Evolutionary conservation across 2,113 vertebrate species (phyloP), one percentile per base, ranked within the genome.

Genomic region (Tyto alba): DNA sequence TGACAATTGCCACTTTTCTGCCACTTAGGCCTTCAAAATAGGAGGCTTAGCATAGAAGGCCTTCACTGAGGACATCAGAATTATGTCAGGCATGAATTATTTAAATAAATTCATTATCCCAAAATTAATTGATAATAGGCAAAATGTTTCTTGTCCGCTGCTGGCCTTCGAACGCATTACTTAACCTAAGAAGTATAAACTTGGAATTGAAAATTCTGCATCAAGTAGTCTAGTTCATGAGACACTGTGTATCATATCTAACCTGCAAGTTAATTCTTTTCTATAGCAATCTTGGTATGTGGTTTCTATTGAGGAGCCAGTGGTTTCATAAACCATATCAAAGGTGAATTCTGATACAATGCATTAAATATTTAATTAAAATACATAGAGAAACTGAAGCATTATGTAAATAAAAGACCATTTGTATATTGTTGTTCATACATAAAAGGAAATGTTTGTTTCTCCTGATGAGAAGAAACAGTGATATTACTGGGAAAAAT

Each of bases 41-140:
- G 11, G 13, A 73, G 3, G 7, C 3, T 5, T 59, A 47, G 21
- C 0, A 0, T 6, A 40, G 52, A 72, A 36, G 7, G 16, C 13
- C 13, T 69, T 74, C 8, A 41, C 9, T 34, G 22, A 82, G 14
- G 16, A 55, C 9, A 53, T n/a, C 36, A 60, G 52, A 50, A 82
- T 87, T 60, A 72, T 16, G 8, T 55, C 22, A 68, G 11, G 53
- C 1, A 15, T 34, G 34, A 63, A 48, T 48, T 53, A 59, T 59
- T 45, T 18, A 30, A 73, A 67, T n/a, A 41, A 62, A 62, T 76
- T 34, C 2, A 13, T 72, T 67, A 41, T 41, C 40, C 26, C 4
- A 13, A 68, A 88, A 34, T 55, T 3, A 71, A 47, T n/a, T 32
- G 9, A 50, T 59, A 57, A 71, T 27, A 36, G 15, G 53, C 13